Evolutionary conservation across 2,113 vertebrate species (phyloP).

Genomic region (Callipepla californica): DNA sequence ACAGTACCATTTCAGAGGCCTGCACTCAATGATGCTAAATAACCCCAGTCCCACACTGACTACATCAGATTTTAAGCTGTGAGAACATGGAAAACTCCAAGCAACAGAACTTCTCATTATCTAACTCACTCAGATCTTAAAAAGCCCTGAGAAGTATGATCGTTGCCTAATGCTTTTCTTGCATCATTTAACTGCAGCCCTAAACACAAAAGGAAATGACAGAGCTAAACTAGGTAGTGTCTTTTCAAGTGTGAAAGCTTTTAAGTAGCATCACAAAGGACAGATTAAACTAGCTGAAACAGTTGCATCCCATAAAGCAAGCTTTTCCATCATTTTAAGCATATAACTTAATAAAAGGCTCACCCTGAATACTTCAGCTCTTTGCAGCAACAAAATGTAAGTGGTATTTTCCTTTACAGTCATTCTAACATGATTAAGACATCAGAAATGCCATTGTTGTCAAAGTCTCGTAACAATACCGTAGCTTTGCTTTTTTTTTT

Average conservation of each 20-base stretch:
- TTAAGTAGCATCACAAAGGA: slow-evolving; percentile 24
- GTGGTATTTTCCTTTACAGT: neutral
- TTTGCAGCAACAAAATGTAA: neutral
- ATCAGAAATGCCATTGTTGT: neutral
- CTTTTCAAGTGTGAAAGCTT: slow-evolving; percentile 23
- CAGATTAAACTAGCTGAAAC: slow-evolving; percentile 26
- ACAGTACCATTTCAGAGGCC: neutral
- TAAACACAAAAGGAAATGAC: slow-evolving; percentile 42
- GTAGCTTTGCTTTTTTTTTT: neutral
- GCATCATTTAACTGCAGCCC: slow-evolving; percentile 41
- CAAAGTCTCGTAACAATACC: neutral
- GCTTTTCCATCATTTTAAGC: neutral
- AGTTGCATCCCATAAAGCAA: slow-evolving; percentile 8
- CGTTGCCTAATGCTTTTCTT: slow-evolving; percentile 33
- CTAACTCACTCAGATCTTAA: neutral
- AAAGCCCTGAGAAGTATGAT: neutral
- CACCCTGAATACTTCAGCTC: neutral
- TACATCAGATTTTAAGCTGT: neutral
- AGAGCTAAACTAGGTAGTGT: slow-evolving; percentile 20
- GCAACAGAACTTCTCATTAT: slow-evolving; percentile 17
- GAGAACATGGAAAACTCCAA: neutral
- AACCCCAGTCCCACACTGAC: neutral
- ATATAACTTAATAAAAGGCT: neutral
- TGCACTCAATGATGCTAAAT: neutral
- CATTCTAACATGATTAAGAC: neutral